A percentile compares a stretch with the other conserved stretches of the same genome.
Conservation (phyloP, 2,888 invertebrate genomes). For the Drosophila formosana region DNA sequence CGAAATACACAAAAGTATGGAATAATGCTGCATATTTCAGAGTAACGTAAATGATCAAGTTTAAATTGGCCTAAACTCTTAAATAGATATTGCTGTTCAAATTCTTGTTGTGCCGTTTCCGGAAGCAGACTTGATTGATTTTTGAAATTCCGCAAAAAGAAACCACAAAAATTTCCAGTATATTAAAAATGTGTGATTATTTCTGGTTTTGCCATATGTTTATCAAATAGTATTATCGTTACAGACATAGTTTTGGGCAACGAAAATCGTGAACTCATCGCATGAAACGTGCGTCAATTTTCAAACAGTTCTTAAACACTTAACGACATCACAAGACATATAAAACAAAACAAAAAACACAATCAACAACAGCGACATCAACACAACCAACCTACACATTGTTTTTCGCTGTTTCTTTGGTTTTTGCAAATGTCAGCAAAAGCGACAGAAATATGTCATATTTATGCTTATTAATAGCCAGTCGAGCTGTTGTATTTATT, state of each 20-base stretch:
- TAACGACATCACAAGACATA: conserved; percentile 6
- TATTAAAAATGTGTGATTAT: not conserved
- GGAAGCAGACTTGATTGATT: conserved; percentile 8
- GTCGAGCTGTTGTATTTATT: conserved; percentile 40
- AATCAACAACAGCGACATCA: not conserved
- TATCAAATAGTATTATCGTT: conserved; percentile 3
- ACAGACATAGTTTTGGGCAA: conserved; percentile 17
- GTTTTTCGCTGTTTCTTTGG: conserved; percentile 23
- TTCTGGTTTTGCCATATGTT: conserved; percentile 1
- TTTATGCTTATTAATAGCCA: conserved; percentile 63
- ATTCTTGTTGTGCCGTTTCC: not conserved
- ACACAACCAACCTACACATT: conserved; percentile 11
- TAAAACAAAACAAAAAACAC: conserved; percentile 3
- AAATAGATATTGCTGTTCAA: too few relatives aligned
- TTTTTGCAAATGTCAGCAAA: conserved; percentile 44
- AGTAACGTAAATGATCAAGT: not conserved
- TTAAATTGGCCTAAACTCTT: not conserved
- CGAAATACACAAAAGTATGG: not conserved
- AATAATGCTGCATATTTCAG: too few relatives aligned
- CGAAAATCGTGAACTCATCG: conserved; percentile 14
- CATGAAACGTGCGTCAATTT: conserved; percentile 50
- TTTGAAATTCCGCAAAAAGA: conserved; percentile 3
- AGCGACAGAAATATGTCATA: conserved; percentile 54
- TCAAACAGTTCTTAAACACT: conserved; percentile 20
- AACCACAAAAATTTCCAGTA: not conserved